These are phyloP conservation scores for Mus caroli DNA, from an alignment of 2,797 vertebrate species.

Conservation along the genomic window DNA sequence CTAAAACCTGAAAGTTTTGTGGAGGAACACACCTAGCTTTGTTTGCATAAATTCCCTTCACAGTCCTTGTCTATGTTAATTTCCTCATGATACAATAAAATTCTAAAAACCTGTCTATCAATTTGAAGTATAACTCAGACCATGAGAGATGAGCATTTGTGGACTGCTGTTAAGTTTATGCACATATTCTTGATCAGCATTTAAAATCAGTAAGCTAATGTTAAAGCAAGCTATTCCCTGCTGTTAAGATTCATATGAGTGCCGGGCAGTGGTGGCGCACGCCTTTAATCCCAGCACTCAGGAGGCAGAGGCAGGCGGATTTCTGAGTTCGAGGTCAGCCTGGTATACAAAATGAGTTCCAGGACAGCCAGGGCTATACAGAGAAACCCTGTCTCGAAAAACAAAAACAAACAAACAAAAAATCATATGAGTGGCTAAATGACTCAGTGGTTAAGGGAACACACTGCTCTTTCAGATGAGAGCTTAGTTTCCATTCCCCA, in stretches of 20 bases:
- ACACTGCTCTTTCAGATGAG: background rate
- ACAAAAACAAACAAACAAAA: too few species aligned
- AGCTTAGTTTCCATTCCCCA: background rate
- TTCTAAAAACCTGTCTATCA: conserved; percentile 1
- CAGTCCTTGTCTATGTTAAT: background rate
- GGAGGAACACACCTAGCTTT: background rate
- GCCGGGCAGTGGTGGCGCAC: too few species aligned
- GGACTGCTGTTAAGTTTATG: background rate
- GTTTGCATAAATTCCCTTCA: conserved; percentile 3
- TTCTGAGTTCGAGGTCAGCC: too few species aligned
- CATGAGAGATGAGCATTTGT: background rate
- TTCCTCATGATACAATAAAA: background rate
- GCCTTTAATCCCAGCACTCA: too few species aligned
- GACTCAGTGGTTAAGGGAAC: too few species aligned
- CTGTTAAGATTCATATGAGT: background rate
- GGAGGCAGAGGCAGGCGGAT: too few species aligned
- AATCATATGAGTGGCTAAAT: background rate
- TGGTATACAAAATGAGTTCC: too few species aligned
- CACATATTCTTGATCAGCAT: background rate
- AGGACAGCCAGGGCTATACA: too few species aligned
- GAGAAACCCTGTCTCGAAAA: too few species aligned
- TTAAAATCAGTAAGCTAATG: background rate
- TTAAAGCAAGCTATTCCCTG: conserved; percentile 7
- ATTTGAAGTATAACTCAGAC: background rate
- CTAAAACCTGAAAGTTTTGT: background rate